Percentiles rank a stretch among this genome's conserved stretches.
Evolutionary conservation across 2,113 vertebrate species (phyloP).

Genomic region (Oreotrochilus melanogaster): DNA sequence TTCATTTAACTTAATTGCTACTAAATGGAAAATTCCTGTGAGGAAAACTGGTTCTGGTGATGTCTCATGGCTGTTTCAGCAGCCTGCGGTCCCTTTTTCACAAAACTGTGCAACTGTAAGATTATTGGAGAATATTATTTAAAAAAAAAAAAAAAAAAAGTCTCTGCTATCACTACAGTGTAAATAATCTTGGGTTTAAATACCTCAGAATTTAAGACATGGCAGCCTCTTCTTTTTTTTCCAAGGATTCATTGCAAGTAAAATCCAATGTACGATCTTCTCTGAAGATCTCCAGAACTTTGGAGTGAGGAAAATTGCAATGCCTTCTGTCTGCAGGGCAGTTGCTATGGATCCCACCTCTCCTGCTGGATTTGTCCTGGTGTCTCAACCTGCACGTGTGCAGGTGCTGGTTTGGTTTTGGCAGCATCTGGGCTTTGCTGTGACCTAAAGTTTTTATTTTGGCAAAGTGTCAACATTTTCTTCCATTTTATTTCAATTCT

Average conservation of each 20-base stretch:
- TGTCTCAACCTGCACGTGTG: neutral
- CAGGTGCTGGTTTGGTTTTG: neutral
- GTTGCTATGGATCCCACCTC: neutral
- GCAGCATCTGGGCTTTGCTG: neutral
- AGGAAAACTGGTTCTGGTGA: neutral
- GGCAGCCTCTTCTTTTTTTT: neutral
- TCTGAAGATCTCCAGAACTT: neutral
- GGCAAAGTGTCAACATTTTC: neutral
- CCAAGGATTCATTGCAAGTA: neutral
- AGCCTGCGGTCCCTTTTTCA: neutral
- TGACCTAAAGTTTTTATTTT: neutral
- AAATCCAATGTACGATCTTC: neutral
- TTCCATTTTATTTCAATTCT: neutral
- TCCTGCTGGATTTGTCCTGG: neutral
- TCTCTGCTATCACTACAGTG: neutral
- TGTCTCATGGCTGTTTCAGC: neutral
- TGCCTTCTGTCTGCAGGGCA: neutral
- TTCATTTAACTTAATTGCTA: neutral
- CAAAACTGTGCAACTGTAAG: neutral
- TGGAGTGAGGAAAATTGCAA: neutral
- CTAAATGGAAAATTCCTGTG: neutral
- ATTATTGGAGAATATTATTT: neutral
- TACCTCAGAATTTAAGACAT: neutral
- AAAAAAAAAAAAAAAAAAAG: neutral
- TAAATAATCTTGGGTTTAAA: neutral